Evolutionary conservation across 2,888 invertebrate species (phyloP).

Genomic region (Trisateles emortualis): DNA sequence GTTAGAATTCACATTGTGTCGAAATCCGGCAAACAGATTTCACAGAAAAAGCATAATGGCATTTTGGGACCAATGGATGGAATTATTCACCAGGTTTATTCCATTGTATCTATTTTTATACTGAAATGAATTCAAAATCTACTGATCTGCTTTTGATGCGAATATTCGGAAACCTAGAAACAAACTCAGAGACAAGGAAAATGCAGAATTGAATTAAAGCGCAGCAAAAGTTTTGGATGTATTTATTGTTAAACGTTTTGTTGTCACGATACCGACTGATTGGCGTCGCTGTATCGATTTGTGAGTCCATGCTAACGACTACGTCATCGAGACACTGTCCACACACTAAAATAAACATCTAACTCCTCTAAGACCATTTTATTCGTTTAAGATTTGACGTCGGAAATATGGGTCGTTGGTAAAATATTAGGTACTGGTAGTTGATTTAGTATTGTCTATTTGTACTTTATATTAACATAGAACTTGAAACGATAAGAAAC

Average conservation of each 20-base stretch:
- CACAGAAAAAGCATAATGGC: slow-evolving; percentile 42
- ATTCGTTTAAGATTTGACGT: slow-evolving; percentile 13
- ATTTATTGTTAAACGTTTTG: slow-evolving; percentile 59
- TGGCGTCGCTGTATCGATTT: slow-evolving; percentile 80
- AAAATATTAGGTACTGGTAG: too few relatives aligned
- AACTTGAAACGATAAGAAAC: background rate
- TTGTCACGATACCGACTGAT: slow-evolving; percentile 67
- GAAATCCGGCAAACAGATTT: slow-evolving; percentile 55
- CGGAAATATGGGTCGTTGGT: slow-evolving; percentile 6
- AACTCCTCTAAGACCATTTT: slow-evolving; percentile 30
- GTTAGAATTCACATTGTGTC: slow-evolving; percentile 57
- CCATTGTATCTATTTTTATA: slow-evolving; percentile 18
- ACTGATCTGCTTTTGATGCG: background rate
- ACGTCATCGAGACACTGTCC: slow-evolving; percentile 61
- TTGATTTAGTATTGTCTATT: too few relatives aligned
- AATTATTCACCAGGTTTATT: slow-evolving; percentile 20
- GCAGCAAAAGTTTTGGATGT: slow-evolving; percentile 60
- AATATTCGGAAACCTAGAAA: background rate
- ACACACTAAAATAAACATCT: slow-evolving; percentile 55
- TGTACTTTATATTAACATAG: background rate
- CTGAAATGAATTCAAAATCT: slow-evolving; percentile 5
- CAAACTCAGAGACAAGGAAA: background rate
- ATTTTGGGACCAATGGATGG: slow-evolving; percentile 22
- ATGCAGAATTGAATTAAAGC: slow-evolving; percentile 5
- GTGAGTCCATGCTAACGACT: slow-evolving; percentile 56